These are phyloP conservation scores for Hermetia illucens DNA, from an alignment of 1,140 invertebrate species.

Conservation along the genomic window DNA sequence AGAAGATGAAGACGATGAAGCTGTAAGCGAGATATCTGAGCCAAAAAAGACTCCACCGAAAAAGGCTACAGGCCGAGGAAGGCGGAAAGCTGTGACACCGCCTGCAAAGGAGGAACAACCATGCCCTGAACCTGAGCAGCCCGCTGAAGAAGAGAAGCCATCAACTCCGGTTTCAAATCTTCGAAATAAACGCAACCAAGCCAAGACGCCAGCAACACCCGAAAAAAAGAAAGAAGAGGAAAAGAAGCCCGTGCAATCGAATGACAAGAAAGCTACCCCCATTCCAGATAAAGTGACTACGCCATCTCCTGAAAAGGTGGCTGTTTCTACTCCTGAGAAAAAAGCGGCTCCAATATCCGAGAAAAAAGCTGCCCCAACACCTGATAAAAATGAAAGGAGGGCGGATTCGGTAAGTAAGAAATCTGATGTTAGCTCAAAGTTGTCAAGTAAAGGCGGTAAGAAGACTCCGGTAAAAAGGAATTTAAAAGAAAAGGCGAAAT, in stretches of 20 bases:
- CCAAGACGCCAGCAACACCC: no score
- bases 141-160: conserved; percentile 8
- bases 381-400: conserved; percentile 3
- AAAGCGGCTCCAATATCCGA: conserved; percentile 5
- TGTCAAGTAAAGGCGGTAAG: neutral
- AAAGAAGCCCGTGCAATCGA: no score
- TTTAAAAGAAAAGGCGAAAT: conserved; percentile 8
- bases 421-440: neutral
- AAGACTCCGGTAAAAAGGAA: conserved; percentile 3
- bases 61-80: no score
- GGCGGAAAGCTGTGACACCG: no score
- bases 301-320: no score
- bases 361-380: conserved; percentile 3
- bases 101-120: conserved; percentile 32
- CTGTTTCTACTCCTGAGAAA: conserved; percentile 17
- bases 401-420: neutral
- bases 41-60: no score
- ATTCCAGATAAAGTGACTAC: no score
- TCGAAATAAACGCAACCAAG: no score
- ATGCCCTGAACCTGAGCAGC: conserved; percentile 27
- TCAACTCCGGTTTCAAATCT: no score
- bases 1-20: conserved; percentile 14
- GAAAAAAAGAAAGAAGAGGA: no score
- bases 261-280: no score
- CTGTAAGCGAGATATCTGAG: conserved; percentile 21